Base-by-base conservation (phyloP, 2,888 invertebrate genomes). In the Antheraea yamamai region DNA sequence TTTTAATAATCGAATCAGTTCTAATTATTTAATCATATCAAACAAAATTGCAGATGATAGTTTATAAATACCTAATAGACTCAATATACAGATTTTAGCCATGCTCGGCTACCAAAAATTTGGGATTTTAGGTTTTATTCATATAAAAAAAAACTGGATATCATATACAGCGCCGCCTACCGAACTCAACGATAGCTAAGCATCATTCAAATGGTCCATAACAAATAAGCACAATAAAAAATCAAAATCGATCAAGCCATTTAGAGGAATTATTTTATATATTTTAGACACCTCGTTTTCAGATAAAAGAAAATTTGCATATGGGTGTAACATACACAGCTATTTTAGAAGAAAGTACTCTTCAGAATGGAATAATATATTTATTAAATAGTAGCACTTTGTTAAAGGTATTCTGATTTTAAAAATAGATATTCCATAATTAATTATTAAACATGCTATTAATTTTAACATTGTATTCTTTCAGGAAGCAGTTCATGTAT, bases 301-400 rank as follows among this genome's bases (percentile, higher is more conserved):
- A 94, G 93, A 82, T 95, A 52, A 86, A 83, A 79, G 89, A 91
- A 80, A 93, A 90, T 82, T 80, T 95, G 79, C 88, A 87, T 78
- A 92, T 95, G 85, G 98, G 97, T 2, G 95, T 98, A 14, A 97
- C 97, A 12, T 98, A 97, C 85, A 96, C 96, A 58, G 95, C 97
- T 74, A 91, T 97, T n/a, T 89, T 98, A 26, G 95, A 96, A 84
- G 96, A 96, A 76, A 92, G 93, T 26, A 97, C 97, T 20, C 92
- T 98, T 12, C 95, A 95, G 80, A 96, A 95, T 88, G 98, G 98
- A 4, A 95, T 98, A 78, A 92, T 97, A 77, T 94, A 95, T 81
- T 87, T 97, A 76, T 88, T 97, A 77, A 96, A 95, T 82, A 95
- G 96, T 76, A 96, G 96, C 82, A 97, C 97, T 4, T 96, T 96